Evolutionary conservation across 2,797 vertebrate species (phyloP).

Genomic region (Molossus alvarezi): DNA sequence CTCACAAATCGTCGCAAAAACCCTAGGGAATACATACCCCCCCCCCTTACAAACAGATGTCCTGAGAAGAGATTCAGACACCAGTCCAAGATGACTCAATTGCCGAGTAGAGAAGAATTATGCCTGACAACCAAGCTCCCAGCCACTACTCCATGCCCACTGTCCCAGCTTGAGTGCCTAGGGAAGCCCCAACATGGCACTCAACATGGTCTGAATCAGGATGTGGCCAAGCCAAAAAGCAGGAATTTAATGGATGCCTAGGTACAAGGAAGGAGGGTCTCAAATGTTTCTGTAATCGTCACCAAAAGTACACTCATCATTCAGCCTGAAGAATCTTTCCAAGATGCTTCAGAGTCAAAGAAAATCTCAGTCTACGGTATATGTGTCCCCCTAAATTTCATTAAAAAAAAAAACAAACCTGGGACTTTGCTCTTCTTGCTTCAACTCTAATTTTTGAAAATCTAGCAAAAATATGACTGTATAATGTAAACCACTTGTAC

Average conservation of each 20-base stretch:
- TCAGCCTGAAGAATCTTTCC: neutral
- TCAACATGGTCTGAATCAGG: neutral
- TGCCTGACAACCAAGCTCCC: neutral
- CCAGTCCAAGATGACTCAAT: neutral
- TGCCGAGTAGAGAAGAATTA: neutral
- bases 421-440: neutral
- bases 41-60: neutral
- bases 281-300: neutral
- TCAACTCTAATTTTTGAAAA: slow-evolving; percentile 26
- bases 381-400: neutral
- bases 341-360: neutral
- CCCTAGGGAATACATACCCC: neutral
- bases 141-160: rapidly evolving
- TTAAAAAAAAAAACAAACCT: neutral
- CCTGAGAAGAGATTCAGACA: neutral
- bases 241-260: neutral
- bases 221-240: neutral
- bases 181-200: neutral
- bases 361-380: neutral
- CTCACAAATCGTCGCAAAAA: neutral
- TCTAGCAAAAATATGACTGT: slow-evolving; percentile 17
- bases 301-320: neutral
- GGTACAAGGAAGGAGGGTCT: neutral
- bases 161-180: neutral
- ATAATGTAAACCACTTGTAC: neutral